Base-by-base conservation (phyloP, 2,888 invertebrate species). In the Chromoteleia sp. region DNA sequence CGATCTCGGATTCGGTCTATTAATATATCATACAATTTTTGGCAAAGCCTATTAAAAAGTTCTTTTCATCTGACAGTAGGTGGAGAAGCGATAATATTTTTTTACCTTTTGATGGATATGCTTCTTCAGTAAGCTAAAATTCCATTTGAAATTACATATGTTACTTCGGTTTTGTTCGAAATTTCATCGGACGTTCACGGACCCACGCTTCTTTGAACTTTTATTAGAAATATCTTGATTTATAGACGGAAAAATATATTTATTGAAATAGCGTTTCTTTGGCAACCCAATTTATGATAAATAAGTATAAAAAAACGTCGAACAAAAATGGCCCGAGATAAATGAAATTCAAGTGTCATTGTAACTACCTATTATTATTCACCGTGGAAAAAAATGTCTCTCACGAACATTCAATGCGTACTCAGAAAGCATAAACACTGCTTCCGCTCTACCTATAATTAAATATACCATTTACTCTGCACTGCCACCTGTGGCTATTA, bases 121-220 rank as follows among this genome's bases (percentile, higher is more conserved):
- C 82, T 82, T 82, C 82, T 82, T 82, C 82, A 78, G 82, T 82
- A 70, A 82, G 82, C 78, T 78, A 33, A 75, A 82, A 78, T 75
- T 78, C 74, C 78, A 75, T 82, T 65, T 71, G 65, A 71, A 82
- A 70, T 75, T 78, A 65, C 78, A 77, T 63, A 59, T 78, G 78
- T 74, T 74, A 70, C 74, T 15, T 39, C 17, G 65, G 56, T 78
- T 78, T 68, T 77, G 63, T 81, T 76, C 56, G 33, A 74, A 77
- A 65, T 77, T 73, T 81, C 77, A 74, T 77, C 73, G 48, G 67
- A 77, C 17, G 15, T 58, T 17, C 17, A 17, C 29, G n/a, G 50
- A 19, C 33, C 17, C 21, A 29, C 43, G 10, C 29, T 15, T 17
- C 7, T 67, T 45, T n/a, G 19, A 45, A 4, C 36, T 56, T 74